A percentile compares a stretch with the other conserved stretches of the same genome.
Evolutionary conservation across 2,797 vertebrate species (phyloP).

Genomic region (Netta rufina): DNA sequence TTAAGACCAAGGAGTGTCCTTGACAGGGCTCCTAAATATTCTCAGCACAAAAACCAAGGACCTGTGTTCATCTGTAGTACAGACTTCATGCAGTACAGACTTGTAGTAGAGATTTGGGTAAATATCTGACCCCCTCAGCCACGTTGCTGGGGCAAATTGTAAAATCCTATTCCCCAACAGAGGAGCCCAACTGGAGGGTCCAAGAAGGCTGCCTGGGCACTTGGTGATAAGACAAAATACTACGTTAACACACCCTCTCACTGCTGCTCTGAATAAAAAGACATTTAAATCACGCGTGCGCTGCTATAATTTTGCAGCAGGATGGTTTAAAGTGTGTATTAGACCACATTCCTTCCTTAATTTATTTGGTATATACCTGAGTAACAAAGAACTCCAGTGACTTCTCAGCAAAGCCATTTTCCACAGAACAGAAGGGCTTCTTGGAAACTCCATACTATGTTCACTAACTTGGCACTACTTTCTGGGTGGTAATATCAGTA

Average conservation of each 20-base stretch:
- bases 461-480: not conserved
- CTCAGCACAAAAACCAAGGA: not conserved
- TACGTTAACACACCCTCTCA: not conserved
- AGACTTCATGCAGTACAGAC: not conserved
- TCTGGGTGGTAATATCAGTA: not conserved
- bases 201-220: not conserved
- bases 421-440: not conserved
- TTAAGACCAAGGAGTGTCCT: not conserved
- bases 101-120: not conserved
- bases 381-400: not conserved
- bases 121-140: not conserved
- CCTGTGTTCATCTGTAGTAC: not conserved
- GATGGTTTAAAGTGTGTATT: not conserved
- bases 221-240: not conserved
- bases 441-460: not conserved
- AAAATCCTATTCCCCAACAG: not conserved
- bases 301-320: not conserved
- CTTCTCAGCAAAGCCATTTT: not conserved
- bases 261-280: not conserved
- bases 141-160: not conserved
- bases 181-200: not conserved
- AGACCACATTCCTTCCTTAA: not conserved
- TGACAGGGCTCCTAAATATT: not conserved
- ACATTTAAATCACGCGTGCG: not conserved
- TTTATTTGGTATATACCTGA: not conserved